A percentile compares a stretch with the other conserved stretches of the same genome.
phyloP scores from a whole-genome alignment of 2,113 vertebrate genomes.

The Lampris megalopsis region DNA sequence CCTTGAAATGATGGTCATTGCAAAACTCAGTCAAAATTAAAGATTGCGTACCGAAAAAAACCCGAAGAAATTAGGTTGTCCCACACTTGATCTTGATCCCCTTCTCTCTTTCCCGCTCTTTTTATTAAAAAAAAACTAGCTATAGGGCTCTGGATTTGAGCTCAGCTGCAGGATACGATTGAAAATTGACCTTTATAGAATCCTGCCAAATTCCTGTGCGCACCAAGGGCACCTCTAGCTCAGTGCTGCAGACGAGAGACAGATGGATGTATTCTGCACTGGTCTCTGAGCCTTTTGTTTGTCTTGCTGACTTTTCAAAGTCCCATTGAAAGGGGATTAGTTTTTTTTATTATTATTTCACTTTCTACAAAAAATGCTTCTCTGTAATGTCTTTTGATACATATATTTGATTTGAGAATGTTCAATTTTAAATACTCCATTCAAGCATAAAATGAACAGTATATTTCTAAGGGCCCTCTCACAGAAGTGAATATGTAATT shows the following conservation, averaged over 20 bases:
- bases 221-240: conserved; percentile 34
- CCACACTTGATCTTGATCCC: conserved; percentile 14
- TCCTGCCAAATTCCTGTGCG: conserved; percentile 46
- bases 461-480: neutral
- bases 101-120: no score
- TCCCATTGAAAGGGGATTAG: conserved; percentile 44
- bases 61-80: neutral
- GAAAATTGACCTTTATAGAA: conserved; percentile 41
- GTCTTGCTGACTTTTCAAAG: conserved; percentile 64
- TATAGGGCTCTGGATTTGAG: conserved; percentile 2
- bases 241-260: conserved; percentile 33
- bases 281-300: conserved; percentile 60
- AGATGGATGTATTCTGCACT: conserved; percentile 50
- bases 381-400: conserved; percentile 10
- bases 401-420: conserved; percentile 24
- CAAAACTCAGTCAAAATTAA: no score
- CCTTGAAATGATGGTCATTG: no score
- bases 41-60: neutral
- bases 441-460: neutral
- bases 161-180: conserved; percentile 30
- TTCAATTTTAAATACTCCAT: conserved; percentile 3
- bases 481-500: conserved; percentile 32
- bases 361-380: conserved; percentile 10
- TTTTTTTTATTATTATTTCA: no score
- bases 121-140: no score